Base-by-base conservation (phyloP, 2,797 vertebrate genomes). In the Rhinichthys osculus region DNA sequence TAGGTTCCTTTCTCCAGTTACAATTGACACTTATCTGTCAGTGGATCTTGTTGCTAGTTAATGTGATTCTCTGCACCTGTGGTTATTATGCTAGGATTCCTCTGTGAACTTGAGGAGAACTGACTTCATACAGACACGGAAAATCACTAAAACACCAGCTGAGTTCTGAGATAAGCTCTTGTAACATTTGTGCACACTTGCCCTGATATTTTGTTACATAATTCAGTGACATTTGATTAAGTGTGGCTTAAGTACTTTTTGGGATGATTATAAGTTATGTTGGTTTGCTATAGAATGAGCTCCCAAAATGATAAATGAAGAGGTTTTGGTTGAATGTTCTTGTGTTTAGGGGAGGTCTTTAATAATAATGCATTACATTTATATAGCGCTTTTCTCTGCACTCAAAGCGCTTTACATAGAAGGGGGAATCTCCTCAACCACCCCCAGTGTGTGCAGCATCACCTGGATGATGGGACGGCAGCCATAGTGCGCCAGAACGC, bases 1-100 rank as follows among this genome's bases (percentile, higher is more conserved):
- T 99, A 96, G 10, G 93, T 82, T 82, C 47, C 52, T 77, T 17
- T 80, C 6, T 62, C 6, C 35, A n/a, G 76, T 40, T n/a, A 40
- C 13, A n/a, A 40, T 17, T 27, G 70, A 44, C 70, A 72, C 42
- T 27, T 72, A 7, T 66, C 62, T 66, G 27, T 33, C 62, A 33
- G 62, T 66, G 27, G 62, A 33, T 59, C 8, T n/a, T 30, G 23
- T 44, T 44, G 14, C 27, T 30, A 19, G 14, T 50, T 30, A 17
- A 73, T 73, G n/a, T 10, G 3, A 30, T 50, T 9, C 14, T 47
- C 42, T 27, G 13, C 7, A 17, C 42, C 14, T 67, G 30, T 35
- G 64, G 30, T 66, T 33, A 14, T 33, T 64, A 13, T 64, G 27
- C 6, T 67, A 35, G 30, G 30, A 67, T 17, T 17, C 7, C 16